Evolutionary conservation across 1,140 invertebrate genomes (phyloP), one percentile per base, ranked within the genome.

Genomic region (Drosophila rufa): DNA sequence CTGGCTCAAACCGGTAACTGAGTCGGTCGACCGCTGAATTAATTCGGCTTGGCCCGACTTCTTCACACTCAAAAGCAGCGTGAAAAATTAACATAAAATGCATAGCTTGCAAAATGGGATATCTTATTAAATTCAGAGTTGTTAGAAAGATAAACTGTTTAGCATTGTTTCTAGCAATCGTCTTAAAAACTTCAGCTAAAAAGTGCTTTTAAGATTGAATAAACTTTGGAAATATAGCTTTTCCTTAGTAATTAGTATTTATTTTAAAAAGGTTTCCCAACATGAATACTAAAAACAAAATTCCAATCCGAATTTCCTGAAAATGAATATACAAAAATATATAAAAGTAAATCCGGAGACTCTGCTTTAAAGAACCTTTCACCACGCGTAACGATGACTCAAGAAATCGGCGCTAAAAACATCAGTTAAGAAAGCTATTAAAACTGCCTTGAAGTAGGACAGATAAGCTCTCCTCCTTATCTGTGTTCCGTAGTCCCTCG

Each of bases 1-100:
- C 76, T 66, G 70, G 80, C 75, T 82, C 8, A 46, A 75, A 62
- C 75, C 58, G 51, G n/a, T 69, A 25, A 69, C 59, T 69, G 50
- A 42, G 25, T 15, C 59, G 38, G 2, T 53, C 55, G 47, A 36
- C 46, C 17, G 25, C n/a, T 33, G 33, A 42, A 45, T 40, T 19
- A 14, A 25, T 57, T 48, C 7, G 19, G 33, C 33, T 56, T 48
- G 17, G 15, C 19, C 25, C 51, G 38, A 25, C 40, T 42, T 45
- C 36, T 45, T 17, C 17, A 30, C 12, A 30, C 43, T 51, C 27
- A 40, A 68, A 48, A 47, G 47, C 42, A 64, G 59, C 48, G 53
- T 38, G 50, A 27, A 78, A 66, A 65, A 38, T 60, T 56, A 19
- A 40, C 78, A 74, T 78, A 75, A 59, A 59, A 56, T 77, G 75